phyloP scores from a whole-genome alignment of 2,113 vertebrate species.

The Saimiri boliviensis region DNA sequence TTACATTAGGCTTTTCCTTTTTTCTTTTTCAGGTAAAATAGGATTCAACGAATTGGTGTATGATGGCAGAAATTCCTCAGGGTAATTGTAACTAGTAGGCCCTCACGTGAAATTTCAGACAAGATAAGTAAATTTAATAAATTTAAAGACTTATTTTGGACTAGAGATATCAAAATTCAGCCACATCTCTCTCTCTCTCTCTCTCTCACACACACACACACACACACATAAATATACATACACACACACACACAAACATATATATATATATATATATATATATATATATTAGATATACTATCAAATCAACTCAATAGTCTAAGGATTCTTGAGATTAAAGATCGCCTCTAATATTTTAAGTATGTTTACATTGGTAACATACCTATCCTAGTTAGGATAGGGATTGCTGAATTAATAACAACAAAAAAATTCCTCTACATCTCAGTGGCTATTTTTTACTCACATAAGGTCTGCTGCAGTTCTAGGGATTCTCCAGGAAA shows the following conservation, averaged over 20 bases:
- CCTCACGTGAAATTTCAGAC: neutral
- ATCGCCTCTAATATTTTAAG: neutral
- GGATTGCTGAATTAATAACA: neutral
- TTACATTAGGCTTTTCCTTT: neutral
- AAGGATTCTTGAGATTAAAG: neutral
- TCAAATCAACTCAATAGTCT: neutral
- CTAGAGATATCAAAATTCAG: neutral
- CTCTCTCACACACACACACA: too few species aligned
- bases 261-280: neutral
- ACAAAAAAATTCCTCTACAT: neutral
- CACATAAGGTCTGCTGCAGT: neutral
- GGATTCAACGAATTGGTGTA: neutral
- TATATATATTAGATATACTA: neutral
- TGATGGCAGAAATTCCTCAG: slow-evolving; percentile 43
- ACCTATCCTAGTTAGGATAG: neutral
- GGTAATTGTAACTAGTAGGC: neutral
- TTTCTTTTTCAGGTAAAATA: neutral
- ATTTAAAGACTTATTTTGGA: neutral
- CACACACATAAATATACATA: fast-evolving
- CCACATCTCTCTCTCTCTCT: too few species aligned
- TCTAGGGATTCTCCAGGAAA: neutral
- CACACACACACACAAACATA: neutral
- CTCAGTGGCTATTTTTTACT: neutral
- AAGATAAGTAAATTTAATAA: slow-evolving; percentile 4
- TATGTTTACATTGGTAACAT: slow-evolving; percentile 9